Evolutionary conservation across 2,888 invertebrate genomes (phyloP).

Genomic region (Orthosia gothica): DNA sequence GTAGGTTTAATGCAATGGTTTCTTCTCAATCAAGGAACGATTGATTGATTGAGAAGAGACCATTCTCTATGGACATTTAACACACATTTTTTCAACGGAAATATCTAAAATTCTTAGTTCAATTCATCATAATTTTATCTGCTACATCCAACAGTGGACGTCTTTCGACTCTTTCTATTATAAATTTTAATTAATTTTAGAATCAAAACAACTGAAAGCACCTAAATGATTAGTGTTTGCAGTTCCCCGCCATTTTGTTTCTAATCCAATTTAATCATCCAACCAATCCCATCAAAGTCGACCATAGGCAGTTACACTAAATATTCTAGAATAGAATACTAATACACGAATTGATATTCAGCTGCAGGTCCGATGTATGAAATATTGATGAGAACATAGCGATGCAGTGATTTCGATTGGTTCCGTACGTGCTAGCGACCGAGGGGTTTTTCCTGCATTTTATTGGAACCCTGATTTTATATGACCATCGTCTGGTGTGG

Average conservation of each 20-base stretch:
- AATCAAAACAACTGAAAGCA: not conserved
- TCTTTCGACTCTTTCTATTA: not conserved
- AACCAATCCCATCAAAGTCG: constrained; percentile 37
- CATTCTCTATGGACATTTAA: too few species aligned
- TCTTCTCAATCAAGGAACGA: too few species aligned
- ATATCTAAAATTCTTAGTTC: too few species aligned
- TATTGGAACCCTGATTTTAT: constrained; percentile 78
- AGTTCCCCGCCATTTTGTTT: constrained; percentile 31
- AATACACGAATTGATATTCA: constrained; percentile 73
- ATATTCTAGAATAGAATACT: constrained; percentile 55
- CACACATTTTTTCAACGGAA: too few species aligned
- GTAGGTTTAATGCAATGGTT: not conserved
- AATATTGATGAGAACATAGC: constrained; percentile 76
- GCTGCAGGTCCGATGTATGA: constrained; percentile 72
- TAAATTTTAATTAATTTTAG: not conserved
- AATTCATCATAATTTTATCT: too few species aligned
- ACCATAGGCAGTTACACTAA: constrained; percentile 46
- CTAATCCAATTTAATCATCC: constrained; percentile 37
- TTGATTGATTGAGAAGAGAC: too few species aligned
- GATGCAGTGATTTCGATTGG: constrained; percentile 84
- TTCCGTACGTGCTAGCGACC: constrained; percentile 75
- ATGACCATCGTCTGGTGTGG: constrained; percentile 67
- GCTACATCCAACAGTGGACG: too few species aligned
- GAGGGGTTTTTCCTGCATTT: constrained; percentile 73
- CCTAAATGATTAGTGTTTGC: not conserved